phyloP scores from a whole-genome alignment of 2,797 vertebrate species.

The Hyperoplus lanceolatus region DNA sequence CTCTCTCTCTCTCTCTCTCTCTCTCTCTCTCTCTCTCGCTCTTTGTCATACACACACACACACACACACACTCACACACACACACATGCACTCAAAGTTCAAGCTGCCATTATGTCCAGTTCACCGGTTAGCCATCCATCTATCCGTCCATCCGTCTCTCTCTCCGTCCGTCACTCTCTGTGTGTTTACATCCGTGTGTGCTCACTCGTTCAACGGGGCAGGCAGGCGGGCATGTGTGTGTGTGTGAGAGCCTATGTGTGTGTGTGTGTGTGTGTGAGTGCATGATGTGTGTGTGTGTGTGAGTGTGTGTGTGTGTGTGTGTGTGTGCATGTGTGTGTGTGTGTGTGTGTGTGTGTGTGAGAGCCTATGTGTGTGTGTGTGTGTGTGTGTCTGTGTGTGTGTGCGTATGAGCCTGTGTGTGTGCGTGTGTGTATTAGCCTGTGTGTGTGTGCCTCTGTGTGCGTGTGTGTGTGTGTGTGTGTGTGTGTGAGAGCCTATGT shows the following conservation, averaged over 20 bases:
- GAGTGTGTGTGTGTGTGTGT: neutral
- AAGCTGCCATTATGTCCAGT: constrained; percentile 52
- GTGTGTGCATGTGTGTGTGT: too few species aligned
- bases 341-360: constrained; percentile 16
- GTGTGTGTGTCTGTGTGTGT: neutral
- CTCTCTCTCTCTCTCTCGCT: neutral
- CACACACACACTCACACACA: constrained; percentile 5
- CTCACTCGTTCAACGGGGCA: constrained; percentile 45
- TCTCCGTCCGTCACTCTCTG: constrained; percentile 33
- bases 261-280: too few species aligned
- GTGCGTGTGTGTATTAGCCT: constrained; percentile 17
- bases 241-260: constrained; percentile 19
- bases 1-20: constrained; percentile 7
- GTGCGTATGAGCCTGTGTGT: constrained; percentile 24
- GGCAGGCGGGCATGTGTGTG: constrained; percentile 39
- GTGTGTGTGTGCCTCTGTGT: constrained; percentile 19
- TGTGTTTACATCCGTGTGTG: constrained; percentile 71
- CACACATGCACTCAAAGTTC: constrained; percentile 26
- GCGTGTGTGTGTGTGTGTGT: constrained; percentile 17
- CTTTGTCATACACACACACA: neutral
- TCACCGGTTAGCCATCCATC: constrained; percentile 25
- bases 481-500: neutral
- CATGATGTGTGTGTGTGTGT: constrained; percentile 20
- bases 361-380: constrained; percentile 22
- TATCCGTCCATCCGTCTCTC: constrained; percentile 19